These are phyloP conservation scores for Acanthosoma haemorrhoidale DNA, from an alignment of 2,888 invertebrate genomes.

Conservation along the genomic window DNA sequence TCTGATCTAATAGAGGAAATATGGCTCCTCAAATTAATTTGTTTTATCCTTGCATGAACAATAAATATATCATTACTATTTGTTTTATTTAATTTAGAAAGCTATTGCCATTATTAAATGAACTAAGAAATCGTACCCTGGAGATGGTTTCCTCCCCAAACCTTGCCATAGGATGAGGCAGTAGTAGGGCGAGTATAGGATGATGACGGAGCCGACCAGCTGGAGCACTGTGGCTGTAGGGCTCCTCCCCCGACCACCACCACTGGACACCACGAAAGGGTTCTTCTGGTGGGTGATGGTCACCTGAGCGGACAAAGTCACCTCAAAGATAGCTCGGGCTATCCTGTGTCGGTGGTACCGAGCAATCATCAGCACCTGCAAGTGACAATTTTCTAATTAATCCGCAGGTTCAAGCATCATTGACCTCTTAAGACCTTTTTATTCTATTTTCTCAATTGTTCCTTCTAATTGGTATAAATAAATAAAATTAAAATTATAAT, in stretches of 20 bases:
- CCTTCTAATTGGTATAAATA: too few species aligned
- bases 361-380: slow-evolving; percentile 50
- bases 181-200: slow-evolving; percentile 71
- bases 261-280: slow-evolving; percentile 54
- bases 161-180: slow-evolving; percentile 64
- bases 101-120: too few species aligned
- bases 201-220: slow-evolving; percentile 63
- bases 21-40: too few species aligned
- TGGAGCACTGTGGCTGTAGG: slow-evolving; percentile 66
- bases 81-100: too few species aligned
- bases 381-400: slow-evolving; percentile 20
- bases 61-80: too few species aligned
- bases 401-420: too few species aligned
- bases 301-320: slow-evolving; percentile 75
- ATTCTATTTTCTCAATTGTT: too few species aligned
- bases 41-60: too few species aligned
- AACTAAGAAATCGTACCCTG: too few species aligned
- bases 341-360: slow-evolving; percentile 74
- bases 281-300: slow-evolving; percentile 76
- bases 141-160: slow-evolving; percentile 40
- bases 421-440: too few species aligned
- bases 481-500: too few species aligned
- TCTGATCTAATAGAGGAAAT: too few species aligned
- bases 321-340: slow-evolving; percentile 78
- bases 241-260: slow-evolving; percentile 52